Conservation (phyloP, 2,113 vertebrate species). For the Malurus cyaneus region DNA sequence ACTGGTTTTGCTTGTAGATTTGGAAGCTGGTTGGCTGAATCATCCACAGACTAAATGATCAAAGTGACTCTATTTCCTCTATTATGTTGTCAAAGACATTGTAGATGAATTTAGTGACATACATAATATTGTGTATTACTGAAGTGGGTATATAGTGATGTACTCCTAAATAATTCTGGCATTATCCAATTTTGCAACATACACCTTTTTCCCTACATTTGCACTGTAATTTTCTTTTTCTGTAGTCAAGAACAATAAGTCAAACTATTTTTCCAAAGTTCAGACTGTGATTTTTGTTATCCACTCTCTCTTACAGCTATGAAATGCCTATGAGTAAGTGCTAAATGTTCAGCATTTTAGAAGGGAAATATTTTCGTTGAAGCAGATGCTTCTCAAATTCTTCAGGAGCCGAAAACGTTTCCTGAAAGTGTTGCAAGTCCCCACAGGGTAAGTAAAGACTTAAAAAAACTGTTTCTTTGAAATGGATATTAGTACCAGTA, state of each 20-base stretch:
- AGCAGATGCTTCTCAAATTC: background rate
- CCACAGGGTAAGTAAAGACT: background rate
- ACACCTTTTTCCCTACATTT: background rate
- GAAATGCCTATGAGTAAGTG: background rate
- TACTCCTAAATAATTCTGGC: background rate
- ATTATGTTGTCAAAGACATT: background rate
- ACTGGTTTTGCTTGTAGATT: background rate
- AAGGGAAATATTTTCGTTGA: slow-evolving; percentile 40
- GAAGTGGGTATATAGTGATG: background rate
- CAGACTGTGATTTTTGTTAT: background rate
- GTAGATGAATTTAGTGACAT: background rate
- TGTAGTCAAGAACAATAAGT: background rate
- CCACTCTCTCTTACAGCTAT: background rate
- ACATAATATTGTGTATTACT: background rate
- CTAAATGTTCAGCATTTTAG: background rate
- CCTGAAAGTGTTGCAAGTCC: background rate
- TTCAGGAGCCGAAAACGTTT: background rate
- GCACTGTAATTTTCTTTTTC: background rate
- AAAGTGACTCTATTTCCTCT: background rate
- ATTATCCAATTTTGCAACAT: background rate
- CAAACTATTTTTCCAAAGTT: background rate
- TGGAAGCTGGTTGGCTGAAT: background rate
- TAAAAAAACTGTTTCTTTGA: background rate
- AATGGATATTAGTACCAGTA: background rate
- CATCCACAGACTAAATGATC: background rate